phyloP scores from a whole-genome alignment of 92 coral and sea anemone genomes.

The Plumapathes pennacea region DNA sequence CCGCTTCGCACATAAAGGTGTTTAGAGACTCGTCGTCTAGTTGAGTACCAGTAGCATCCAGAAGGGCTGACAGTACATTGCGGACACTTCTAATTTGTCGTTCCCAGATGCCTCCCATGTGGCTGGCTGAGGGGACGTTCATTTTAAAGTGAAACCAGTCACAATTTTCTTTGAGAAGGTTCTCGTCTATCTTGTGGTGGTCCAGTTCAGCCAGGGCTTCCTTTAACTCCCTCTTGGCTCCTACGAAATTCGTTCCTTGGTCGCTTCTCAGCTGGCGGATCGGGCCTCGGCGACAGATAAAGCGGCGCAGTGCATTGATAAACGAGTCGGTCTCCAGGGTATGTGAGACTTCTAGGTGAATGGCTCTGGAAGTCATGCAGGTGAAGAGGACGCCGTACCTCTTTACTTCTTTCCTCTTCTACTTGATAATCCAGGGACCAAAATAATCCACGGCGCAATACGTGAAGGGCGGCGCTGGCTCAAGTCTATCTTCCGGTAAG shows the following conservation, averaged over 20 bases:
- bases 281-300: conserved; percentile 17
- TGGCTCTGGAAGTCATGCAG: conserved; percentile 15
- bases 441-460: neutral
- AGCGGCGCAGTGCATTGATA: conserved; percentile 6
- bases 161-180: conserved; percentile 1
- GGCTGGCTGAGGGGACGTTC: conserved; percentile 17
- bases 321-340: conserved; percentile 14
- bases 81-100: conserved; percentile 5
- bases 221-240: conserved; percentile 11
- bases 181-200: conserved; percentile 4
- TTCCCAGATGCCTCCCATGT: conserved; percentile 34
- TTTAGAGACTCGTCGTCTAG: neutral
- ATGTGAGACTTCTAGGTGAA: conserved; percentile 3
- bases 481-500: conserved; percentile 1
- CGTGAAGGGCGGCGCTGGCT: conserved; percentile 18
- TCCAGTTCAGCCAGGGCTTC: conserved; percentile 10
- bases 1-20: conserved; percentile 9
- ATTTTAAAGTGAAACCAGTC: conserved; percentile 18
- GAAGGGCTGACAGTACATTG: neutral
- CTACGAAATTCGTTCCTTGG: conserved; percentile 28
- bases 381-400: conserved; percentile 10
- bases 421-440: conserved; percentile 3
- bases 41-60: neutral
- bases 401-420: conserved; percentile 1
- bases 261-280: conserved; percentile 18